Base-by-base conservation (phyloP, 1,140 invertebrate genomes). In the Heliconius nattereri region DNA sequence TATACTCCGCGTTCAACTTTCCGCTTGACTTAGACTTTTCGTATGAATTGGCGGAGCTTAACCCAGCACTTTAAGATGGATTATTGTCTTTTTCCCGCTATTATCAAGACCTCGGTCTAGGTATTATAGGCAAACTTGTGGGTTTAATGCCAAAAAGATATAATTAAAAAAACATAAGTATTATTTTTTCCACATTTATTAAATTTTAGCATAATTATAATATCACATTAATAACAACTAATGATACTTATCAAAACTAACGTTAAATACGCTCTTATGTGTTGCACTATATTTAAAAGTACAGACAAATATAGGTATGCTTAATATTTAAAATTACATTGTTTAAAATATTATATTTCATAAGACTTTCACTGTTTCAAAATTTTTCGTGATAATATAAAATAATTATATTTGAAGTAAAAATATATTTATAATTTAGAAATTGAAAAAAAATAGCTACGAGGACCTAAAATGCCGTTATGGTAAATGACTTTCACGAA, bases 251-350 rank as follows among this genome's bases (percentile, higher is more conserved):
- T 37, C 35, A 29, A 70, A 37, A 35, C 20, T 78, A 78, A 40
- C 26, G 74, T 52, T 78, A 79, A 75, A 52, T 78, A 71, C 81
- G 72, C 75, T 80, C 81, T 83, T 83, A 83, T 19, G 71, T 77
- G 78, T 45, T 72, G 45, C 54, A 26, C 75, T 80, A 80, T 78
- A 82, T 79, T 75, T 78, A 82, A 82, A 80, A 82, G 81, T 82
- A 80, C 70, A 57, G 66, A 81, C 76, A 66, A 74, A 73, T 78
- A 78, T 40, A 60, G 23, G 5, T 66, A 66, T 66, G 60, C 60
- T 73, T 73, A 73, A 40, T 7, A 54, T 74, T 49, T 26, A 52
- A 52, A 71, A 35, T 71, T 8, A 52, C 9, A 29, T 52, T 8
- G n/a, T 60, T 60, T 23, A 60, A 23, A 60, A 60, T 11, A 23